phyloP scores from a whole-genome alignment of 1,140 invertebrate species.

The Cardiocondyla obscurior region DNA sequence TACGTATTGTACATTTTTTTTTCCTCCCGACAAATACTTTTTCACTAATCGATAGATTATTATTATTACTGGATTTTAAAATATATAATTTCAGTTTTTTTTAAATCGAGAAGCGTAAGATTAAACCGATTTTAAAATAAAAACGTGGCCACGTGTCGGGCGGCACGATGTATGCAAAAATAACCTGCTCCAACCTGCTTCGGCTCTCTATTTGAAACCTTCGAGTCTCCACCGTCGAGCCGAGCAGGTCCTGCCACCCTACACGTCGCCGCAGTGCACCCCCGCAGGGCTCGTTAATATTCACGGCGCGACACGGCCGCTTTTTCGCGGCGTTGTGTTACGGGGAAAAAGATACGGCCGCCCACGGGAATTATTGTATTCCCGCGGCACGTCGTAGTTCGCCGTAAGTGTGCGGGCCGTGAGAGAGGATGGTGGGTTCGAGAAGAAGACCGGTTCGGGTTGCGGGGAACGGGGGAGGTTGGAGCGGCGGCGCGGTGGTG shows the following conservation, averaged over 20 bases:
- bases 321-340: constrained; percentile 80
- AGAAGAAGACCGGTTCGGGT: constrained; percentile 17
- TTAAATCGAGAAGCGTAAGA: no score
- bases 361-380: constrained; percentile 78
- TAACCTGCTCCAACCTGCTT: constrained; percentile 23
- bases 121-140: not conserved
- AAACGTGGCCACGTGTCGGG: not conserved
- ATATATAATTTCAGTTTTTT: no score
- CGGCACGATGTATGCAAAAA: not conserved
- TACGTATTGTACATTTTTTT: no score
- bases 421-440: constrained; percentile 9
- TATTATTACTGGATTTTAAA: not conserved
- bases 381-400: constrained; percentile 60
- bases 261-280: constrained; percentile 63
- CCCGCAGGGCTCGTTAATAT: constrained; percentile 79
- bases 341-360: constrained; percentile 79
- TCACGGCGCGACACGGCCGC: constrained; percentile 77
- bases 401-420: constrained; percentile 50
- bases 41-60: not conserved
- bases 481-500: not conserved
- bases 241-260: constrained; percentile 6
- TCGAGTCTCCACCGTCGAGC: constrained; percentile 5
- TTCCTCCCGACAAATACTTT: no score
- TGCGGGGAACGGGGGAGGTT: not conserved
- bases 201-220: constrained; percentile 30